These are phyloP conservation scores for Tamias sibiricus DNA, from an alignment of 2,113 vertebrate genomes.

Conservation along the genomic window DNA sequence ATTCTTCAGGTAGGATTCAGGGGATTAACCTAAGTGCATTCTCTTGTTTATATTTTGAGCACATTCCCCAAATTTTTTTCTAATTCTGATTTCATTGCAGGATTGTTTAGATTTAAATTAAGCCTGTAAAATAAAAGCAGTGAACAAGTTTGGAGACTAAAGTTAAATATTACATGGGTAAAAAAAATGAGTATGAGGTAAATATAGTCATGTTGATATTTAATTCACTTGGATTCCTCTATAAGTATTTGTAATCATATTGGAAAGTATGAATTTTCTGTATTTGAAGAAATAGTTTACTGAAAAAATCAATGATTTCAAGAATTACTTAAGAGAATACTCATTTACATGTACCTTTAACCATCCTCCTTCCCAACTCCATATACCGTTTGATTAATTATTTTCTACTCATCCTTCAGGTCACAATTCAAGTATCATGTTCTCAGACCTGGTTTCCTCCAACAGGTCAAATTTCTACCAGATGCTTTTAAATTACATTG, in stretches of 20 bases:
- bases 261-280: not conserved
- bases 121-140: not conserved
- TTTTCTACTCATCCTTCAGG: not conserved
- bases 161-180: not conserved
- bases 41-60: not conserved
- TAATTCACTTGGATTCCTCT: slow-evolving; percentile 3
- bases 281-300: slow-evolving; percentile 20
- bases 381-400: not conserved
- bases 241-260: not conserved
- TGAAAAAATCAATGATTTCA: slow-evolving; percentile 26
- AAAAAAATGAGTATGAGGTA: not conserved
- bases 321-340: not conserved
- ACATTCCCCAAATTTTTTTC: not conserved
- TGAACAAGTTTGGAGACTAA: not conserved
- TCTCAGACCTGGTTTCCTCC: not conserved
- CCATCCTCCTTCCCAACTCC: not conserved
- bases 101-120: slow-evolving; percentile 26
- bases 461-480: not conserved
- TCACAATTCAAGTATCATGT: not conserved
- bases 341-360: not conserved
- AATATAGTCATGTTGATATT: not conserved
- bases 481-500: not conserved
- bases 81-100: slow-evolving; percentile 4
- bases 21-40: not conserved
- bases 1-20: not conserved